phyloP scores from a whole-genome alignment of 2,888 invertebrate genomes.

The Nowickia ferox region DNA sequence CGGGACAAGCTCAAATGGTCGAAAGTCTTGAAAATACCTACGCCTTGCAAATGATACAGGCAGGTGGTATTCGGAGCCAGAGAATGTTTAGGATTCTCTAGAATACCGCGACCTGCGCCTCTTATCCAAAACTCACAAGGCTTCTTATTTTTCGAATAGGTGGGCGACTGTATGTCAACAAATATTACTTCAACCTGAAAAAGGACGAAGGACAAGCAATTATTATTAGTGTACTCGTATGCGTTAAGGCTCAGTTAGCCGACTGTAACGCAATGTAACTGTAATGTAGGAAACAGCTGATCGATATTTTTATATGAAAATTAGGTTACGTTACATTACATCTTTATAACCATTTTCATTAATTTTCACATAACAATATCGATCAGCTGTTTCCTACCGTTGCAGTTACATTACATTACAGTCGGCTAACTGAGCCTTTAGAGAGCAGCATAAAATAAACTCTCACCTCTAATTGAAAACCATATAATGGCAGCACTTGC shows the following conservation, averaged over 20 bases:
- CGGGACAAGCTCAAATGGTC: slow-evolving; percentile 85
- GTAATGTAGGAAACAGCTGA: too few species aligned
- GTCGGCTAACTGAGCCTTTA: too few species aligned
- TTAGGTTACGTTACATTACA: too few species aligned
- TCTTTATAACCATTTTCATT: too few species aligned
- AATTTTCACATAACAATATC: too few species aligned
- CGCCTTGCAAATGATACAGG: slow-evolving; percentile 91
- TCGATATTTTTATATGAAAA: too few species aligned
- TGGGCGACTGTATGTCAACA: slow-evolving; percentile 92
- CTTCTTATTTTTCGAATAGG: slow-evolving; percentile 92
- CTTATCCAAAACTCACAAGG: slow-evolving; percentile 94
- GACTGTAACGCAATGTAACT: too few species aligned
- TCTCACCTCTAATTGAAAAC: slow-evolving; percentile 93
- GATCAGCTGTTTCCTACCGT: too few species aligned
- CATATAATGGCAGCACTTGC: slow-evolving; percentile 90
- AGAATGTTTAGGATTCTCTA: slow-evolving; percentile 93
- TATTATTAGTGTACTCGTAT: neutral
- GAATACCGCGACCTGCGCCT: slow-evolving; percentile 90
- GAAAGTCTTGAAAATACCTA: slow-evolving; percentile 85
- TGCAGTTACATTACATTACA: too few species aligned
- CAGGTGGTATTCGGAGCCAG: slow-evolving; percentile 95
- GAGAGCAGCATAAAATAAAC: neutral
- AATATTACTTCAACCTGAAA: slow-evolving; percentile 88
- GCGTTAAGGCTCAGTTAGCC: too few species aligned
- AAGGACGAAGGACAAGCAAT: neutral